phyloP scores from a whole-genome alignment of 2,888 invertebrate species.

The Rhimphoctona megacephalus region DNA sequence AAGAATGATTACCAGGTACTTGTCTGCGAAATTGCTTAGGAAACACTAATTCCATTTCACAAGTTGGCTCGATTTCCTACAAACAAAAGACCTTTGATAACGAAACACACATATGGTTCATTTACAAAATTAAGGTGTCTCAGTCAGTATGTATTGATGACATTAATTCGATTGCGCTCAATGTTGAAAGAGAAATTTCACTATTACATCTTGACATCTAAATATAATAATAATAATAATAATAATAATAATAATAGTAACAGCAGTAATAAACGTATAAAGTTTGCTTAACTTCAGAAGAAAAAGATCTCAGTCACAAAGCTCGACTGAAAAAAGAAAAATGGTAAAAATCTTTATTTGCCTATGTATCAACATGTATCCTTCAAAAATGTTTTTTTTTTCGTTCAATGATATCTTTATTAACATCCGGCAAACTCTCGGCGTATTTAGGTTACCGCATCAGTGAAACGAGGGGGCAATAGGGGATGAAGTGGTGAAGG shows the following conservation, averaged over 20 bases:
- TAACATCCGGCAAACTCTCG: slow-evolving; percentile 64
- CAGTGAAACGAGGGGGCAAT: slow-evolving; percentile 37
- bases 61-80: not conserved
- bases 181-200: too few species aligned
- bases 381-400: slow-evolving; percentile 19
- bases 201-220: too few species aligned
- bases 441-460: slow-evolving; percentile 67
- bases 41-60: slow-evolving; percentile 36
- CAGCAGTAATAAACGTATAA: not conserved
- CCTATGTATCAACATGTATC: not conserved
- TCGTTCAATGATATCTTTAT: slow-evolving; percentile 54
- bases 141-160: too few species aligned
- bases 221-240: too few species aligned
- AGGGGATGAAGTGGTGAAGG: slow-evolving; percentile 40
- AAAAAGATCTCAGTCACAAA: too few species aligned
- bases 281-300: not conserved
- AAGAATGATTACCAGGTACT: slow-evolving; percentile 54
- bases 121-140: not conserved
- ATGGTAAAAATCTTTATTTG: slow-evolving; percentile 3
- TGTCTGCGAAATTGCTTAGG: slow-evolving; percentile 41
- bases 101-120: not conserved
- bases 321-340: not conserved
- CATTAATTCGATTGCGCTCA: too few species aligned
- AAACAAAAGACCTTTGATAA: not conserved
- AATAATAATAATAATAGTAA: too few species aligned